phyloP scores from a whole-genome alignment of 2,888 invertebrate species.

The Disparrhopalites patrizii region DNA sequence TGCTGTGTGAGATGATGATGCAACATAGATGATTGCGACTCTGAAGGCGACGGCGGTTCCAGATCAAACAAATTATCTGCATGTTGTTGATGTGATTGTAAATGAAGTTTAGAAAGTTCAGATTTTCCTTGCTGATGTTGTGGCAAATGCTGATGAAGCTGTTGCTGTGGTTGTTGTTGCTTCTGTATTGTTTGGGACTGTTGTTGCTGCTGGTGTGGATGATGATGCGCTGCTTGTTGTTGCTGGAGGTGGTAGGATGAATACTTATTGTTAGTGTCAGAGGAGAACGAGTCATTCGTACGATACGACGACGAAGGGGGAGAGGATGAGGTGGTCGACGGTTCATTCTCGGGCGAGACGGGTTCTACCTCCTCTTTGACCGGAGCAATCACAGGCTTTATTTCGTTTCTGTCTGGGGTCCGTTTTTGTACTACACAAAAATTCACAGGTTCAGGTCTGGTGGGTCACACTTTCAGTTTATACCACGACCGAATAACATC shows the following conservation, averaged over 20 bases:
- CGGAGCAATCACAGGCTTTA: slow-evolving; percentile 45
- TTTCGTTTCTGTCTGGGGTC: slow-evolving; percentile 45
- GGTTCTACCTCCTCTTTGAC: slow-evolving; percentile 41
- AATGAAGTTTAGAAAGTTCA: not conserved
- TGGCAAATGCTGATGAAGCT: not conserved
- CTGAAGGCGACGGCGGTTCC: slow-evolving; percentile 8
- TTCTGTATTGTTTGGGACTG: slow-evolving; percentile 11
- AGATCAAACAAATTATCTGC: not conserved
- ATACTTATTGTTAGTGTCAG: not conserved
- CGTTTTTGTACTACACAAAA: slow-evolving; percentile 47
- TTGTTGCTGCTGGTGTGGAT: slow-evolving; percentile 8
- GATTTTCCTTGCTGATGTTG: not conserved
- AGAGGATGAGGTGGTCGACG: not conserved
- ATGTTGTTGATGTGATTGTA: not conserved
- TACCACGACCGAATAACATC: too few relatives aligned
- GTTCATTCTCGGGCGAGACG: slow-evolving; percentile 30
- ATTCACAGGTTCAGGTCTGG: not conserved
- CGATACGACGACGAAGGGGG: slow-evolving; percentile 16
- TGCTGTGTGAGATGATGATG: slow-evolving; percentile 12
- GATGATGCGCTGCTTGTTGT: slow-evolving; percentile 2
- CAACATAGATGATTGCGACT: not conserved
- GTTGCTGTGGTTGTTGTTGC: slow-evolving; percentile 6
- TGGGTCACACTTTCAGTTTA: too few relatives aligned
- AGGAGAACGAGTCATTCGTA: not conserved
- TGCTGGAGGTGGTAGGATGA: too few relatives aligned